These are phyloP conservation scores for Furcifer pardalis DNA, from an alignment of 2,797 vertebrate genomes.

Conservation along the genomic window DNA sequence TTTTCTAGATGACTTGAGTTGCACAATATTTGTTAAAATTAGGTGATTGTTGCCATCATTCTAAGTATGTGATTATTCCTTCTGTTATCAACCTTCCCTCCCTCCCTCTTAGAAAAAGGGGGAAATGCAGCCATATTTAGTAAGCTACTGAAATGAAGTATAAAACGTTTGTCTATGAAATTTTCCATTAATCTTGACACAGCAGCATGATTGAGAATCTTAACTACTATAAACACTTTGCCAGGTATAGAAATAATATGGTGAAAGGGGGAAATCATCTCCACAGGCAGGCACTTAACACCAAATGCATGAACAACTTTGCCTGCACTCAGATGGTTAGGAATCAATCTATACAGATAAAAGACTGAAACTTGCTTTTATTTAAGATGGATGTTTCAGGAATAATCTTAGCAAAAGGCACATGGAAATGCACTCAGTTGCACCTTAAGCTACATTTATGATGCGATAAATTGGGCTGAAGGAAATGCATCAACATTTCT, in stretches of 20 bases:
- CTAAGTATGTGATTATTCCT: neutral
- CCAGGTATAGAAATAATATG: constrained; percentile 30
- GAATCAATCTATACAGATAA: neutral
- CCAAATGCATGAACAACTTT: constrained; percentile 32
- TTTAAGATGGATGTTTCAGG: neutral
- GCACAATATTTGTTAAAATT: constrained; percentile 25
- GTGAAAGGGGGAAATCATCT: constrained; percentile 8
- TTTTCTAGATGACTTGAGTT: neutral
- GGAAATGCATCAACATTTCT: neutral
- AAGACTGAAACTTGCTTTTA: constrained; percentile 10
- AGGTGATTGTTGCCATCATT: constrained; percentile 12
- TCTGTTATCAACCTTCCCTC: constrained; percentile 7
- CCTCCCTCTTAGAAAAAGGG: neutral
- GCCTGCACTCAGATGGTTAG: constrained; percentile 20
- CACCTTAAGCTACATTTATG: neutral
- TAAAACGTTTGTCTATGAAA: constrained; percentile 20
- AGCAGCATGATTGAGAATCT: constrained; percentile 29
- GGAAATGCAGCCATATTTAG: neutral
- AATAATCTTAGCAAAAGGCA: constrained; percentile 11
- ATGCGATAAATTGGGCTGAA: neutral
- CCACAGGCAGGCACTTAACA: constrained; percentile 10
- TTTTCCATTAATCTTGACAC: constrained; percentile 23
- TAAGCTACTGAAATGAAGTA: constrained; percentile 5
- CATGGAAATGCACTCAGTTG: neutral
- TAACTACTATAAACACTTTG: constrained; percentile 23